Percentiles rank a stretch among this genome's conserved stretches.
phyloP scores from a whole-genome alignment of 2,888 invertebrate genomes.

The Timandra comae region DNA sequence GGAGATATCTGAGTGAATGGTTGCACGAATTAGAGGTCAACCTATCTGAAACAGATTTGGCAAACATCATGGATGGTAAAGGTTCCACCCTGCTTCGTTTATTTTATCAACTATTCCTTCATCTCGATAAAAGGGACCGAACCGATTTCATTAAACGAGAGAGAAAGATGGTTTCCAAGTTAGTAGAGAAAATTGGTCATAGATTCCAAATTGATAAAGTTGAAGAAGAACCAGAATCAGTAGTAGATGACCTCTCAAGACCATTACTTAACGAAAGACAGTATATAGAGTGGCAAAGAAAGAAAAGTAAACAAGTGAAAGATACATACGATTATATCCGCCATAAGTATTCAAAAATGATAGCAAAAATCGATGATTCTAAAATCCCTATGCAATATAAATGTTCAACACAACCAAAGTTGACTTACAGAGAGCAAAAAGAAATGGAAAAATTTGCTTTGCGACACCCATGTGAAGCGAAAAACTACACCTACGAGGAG shows the following conservation, averaged over 20 bases:
- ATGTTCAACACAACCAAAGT: constrained; percentile 18
- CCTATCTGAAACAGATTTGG: constrained; percentile 57
- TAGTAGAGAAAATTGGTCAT: constrained; percentile 54
- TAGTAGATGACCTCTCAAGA: constrained; percentile 57
- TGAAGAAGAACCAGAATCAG: constrained; percentile 41
- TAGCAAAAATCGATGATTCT: constrained; percentile 46
- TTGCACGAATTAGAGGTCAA: constrained; percentile 65
- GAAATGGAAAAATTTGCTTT: constrained; percentile 55
- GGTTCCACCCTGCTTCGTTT: constrained; percentile 72
- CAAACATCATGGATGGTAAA: constrained; percentile 65
- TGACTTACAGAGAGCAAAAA: constrained; percentile 33
- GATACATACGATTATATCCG: constrained; percentile 56
- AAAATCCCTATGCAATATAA: constrained; percentile 23
- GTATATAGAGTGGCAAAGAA: constrained; percentile 77
- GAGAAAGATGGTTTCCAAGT: constrained; percentile 52
- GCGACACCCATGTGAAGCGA: constrained; percentile 49
- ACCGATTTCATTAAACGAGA: constrained; percentile 72
- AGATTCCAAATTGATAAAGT: constrained; percentile 54
- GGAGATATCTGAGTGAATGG: constrained; percentile 72
- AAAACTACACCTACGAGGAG: constrained; percentile 60
- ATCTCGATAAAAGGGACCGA: constrained; percentile 76
- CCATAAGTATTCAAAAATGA: constrained; percentile 57
- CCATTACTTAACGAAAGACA: constrained; percentile 64
- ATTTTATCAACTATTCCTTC: constrained; percentile 79
- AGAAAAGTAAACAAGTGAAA: constrained; percentile 61